Evolutionary conservation across 2,888 invertebrate species (phyloP), one percentile per base, ranked within the genome.

Genomic region (Pasiphila rectangulata): DNA sequence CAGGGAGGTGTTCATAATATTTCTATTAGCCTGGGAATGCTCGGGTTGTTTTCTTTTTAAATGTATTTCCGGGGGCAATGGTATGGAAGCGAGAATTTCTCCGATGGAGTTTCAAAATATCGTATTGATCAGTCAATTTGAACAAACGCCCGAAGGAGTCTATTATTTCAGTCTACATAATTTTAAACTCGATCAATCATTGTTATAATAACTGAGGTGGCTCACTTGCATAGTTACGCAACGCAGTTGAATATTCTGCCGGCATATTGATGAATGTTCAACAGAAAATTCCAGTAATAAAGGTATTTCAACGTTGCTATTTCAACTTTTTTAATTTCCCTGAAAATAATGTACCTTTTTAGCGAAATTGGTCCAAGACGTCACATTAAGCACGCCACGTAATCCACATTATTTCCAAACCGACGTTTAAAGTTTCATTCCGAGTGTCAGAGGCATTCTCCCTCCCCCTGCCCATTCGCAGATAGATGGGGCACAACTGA

Each of bases 351-450:
- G 43, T 47, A 45, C 41, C 60, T 60, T 59, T 64, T 41, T 48
- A n/a, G 30, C 40, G 37, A 53, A 56, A 59, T 54, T 61, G 57
- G 54, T 63, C 55, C 49, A 52, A 57, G 57, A 29, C 59, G 64
- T 63, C 59, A 63, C 64, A 63, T 51, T 63, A 62, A 54, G 39
- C 50, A 56, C 63, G 57, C 67, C 75, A 79, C 79, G 82, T 79
- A 75, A 72, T 72, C 63, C 72, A 68, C 77, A 80, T 81, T 77
- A 79, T 75, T 81, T 75, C 65, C 68, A 60, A 67, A 57, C 63
- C 64, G 71, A 74, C 81, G 74, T 83, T 84, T 82, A 84, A 84
- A 85, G 76, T 83, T 84, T 83, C 77, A 78, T 80, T 78, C 68
- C 68, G 61, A 69, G 70, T 78, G 79, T 77, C 80, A 74, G 65